phyloP scores from a whole-genome alignment of 2,113 vertebrate genomes.

The Hippocampus comes region DNA sequence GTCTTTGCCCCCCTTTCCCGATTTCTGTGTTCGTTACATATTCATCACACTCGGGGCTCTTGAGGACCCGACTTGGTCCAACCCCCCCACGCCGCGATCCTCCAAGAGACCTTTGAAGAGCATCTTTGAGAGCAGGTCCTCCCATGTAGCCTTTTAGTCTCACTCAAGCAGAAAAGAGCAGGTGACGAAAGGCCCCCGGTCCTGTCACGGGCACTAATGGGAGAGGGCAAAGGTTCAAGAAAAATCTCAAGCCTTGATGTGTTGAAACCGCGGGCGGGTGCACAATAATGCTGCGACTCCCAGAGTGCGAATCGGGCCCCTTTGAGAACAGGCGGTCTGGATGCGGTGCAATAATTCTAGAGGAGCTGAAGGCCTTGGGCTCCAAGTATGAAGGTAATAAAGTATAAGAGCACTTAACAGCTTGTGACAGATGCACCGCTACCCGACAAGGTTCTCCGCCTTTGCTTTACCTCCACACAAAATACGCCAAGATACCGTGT shows the following conservation, averaged over 20 bases:
- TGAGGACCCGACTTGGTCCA: too few species aligned
- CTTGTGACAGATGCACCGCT: neutral
- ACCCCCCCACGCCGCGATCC: too few species aligned
- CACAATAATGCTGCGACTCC: neutral
- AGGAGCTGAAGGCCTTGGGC: neutral
- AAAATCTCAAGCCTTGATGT: slow-evolving; percentile 3
- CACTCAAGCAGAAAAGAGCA: slow-evolving; percentile 2
- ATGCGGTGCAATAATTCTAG: neutral
- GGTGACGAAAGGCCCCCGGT: neutral
- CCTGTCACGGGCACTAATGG: slow-evolving; percentile 2
- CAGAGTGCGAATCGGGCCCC: neutral
- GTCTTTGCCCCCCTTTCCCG: too few species aligned
- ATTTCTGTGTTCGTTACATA: too few species aligned
- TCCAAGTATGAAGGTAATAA: neutral
- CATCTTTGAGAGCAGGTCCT: neutral
- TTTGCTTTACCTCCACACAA: neutral
- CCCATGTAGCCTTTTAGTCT: neutral
- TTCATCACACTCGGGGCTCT: too few species aligned
- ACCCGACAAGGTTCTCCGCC: neutral
- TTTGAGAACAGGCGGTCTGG: neutral
- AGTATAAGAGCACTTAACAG: neutral
- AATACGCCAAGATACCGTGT: neutral
- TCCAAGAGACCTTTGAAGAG: neutral
- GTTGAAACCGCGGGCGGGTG: neutral
- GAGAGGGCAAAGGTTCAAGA: neutral